Conservation (phyloP, 2,797 vertebrate species). For the Hybognathus amarus region DNA sequence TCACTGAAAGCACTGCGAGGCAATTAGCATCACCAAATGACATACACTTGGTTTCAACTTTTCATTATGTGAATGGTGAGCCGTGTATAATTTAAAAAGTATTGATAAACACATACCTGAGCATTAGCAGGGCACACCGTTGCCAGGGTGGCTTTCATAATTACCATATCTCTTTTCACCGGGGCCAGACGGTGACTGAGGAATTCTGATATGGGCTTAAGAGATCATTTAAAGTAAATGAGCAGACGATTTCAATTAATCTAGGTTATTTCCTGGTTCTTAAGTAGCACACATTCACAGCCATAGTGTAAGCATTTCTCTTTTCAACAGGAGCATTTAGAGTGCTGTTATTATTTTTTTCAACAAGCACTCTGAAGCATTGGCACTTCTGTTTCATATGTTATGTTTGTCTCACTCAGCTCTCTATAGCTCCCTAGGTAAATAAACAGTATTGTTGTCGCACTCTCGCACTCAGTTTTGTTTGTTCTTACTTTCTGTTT, state of each 20-base stretch:
- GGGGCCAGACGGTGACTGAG: slow-evolving; percentile 29
- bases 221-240: slow-evolving; percentile 23
- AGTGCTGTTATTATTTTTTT: no score
- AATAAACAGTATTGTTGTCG: no score
- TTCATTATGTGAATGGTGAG: slow-evolving; percentile 66
- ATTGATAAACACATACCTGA: slow-evolving; percentile 64
- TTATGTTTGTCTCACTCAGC: neutral
- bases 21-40: slow-evolving; percentile 67
- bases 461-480: no score
- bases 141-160: slow-evolving; percentile 66
- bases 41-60: slow-evolving; percentile 64
- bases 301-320: no score
- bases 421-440: neutral
- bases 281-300: slow-evolving; percentile 41
- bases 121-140: slow-evolving; percentile 33
- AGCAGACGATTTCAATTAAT: slow-evolving; percentile 22
- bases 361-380: no score
- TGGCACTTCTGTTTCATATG: no score
- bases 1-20: slow-evolving; percentile 47
- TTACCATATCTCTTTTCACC: slow-evolving; percentile 45
- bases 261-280: slow-evolving; percentile 40
- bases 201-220: slow-evolving; percentile 20
- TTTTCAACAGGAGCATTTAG: no score
- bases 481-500: no score
- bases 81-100: slow-evolving; percentile 71